A percentile compares a stretch with the other conserved stretches of the same genome.
Evolutionary conservation across 2,113 vertebrate species (phyloP).

Genomic region (Recurvirostra avosetta): DNA sequence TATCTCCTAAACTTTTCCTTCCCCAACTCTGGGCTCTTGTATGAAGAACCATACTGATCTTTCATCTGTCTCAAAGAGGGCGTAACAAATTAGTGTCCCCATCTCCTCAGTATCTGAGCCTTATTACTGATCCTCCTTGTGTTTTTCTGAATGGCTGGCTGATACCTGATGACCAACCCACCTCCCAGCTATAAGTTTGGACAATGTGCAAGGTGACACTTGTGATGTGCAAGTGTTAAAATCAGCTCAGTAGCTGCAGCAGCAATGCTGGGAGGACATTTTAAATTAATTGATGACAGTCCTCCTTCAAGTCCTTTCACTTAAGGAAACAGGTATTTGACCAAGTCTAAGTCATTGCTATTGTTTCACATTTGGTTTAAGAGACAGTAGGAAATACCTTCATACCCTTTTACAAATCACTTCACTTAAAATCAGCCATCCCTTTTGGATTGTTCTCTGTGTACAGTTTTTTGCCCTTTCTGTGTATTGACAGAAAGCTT

Average conservation of each 20-base stretch:
- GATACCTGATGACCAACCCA: neutral
- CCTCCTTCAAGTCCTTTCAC: neutral
- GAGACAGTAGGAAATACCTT: neutral
- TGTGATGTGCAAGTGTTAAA: neutral
- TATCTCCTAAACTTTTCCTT: neutral
- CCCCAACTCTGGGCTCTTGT: neutral
- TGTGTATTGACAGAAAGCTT: neutral
- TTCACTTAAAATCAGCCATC: neutral
- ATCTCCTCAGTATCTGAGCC: neutral
- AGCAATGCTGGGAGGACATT: neutral
- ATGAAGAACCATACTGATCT: neutral
- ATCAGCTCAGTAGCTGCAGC: neutral
- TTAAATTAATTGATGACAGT: neutral
- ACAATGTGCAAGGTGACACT: neutral
- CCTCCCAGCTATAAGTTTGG: neutral
- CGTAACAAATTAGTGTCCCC: neutral
- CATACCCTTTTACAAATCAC: neutral
- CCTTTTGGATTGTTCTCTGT: neutral
- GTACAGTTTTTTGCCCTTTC: neutral
- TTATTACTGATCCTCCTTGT: neutral
- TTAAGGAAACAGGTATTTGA: neutral
- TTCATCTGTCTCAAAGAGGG: neutral
- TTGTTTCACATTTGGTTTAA: neutral
- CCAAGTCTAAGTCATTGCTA: neutral
- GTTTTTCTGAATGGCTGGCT: neutral